Evolutionary conservation across 2,888 invertebrate genomes (phyloP), one percentile per base, ranked within the genome.

Genomic region (Campoletis raptor): DNA sequence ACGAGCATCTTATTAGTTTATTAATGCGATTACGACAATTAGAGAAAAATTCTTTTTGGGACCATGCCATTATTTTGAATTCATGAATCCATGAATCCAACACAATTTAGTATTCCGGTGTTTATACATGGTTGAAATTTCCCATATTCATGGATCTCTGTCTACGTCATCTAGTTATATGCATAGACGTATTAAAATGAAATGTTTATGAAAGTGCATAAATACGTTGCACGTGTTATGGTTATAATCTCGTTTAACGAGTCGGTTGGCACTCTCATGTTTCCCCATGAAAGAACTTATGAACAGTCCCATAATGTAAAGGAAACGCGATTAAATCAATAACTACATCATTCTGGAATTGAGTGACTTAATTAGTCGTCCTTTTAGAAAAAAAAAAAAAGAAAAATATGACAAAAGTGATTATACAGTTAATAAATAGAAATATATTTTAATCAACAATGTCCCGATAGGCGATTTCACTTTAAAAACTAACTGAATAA

Each of bases 301-400:
- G 36, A 36, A 9, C 37, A 36, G 57, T 70, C 45, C 45, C 30
- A n/a, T 15, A 15, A 24, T 57, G n/a, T n/a, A 9, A 45, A 24
- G 30, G 48, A 78, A 73, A 79, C 42, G 80, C 89, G 87, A 91
- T 91, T 89, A 89, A 83, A 86, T 87, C 88, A 88, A 89, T 90
- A 89, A 88, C 73, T 52, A 84, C 78, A 72, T 83, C 83, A 89
- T 87, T 72, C 79, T 73, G 67, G 82, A 89, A 89, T 89, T 88
- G 88, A 79, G 83, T 84, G 87, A 88, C 78, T 85, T 89, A 90
- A 91, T 90, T 90, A 89, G 74, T 64, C 69, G 42, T 54, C 73
- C 69, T 3, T 2, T 30, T 83, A 86, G 86, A 88, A 87, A 77
- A 67, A 79, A 74, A 45, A 37, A 37, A 24, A 48, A 30, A 73